These are phyloP conservation scores for Macroramphosus scolopax DNA, from an alignment of 2,797 vertebrate genomes.

Conservation along the genomic window DNA sequence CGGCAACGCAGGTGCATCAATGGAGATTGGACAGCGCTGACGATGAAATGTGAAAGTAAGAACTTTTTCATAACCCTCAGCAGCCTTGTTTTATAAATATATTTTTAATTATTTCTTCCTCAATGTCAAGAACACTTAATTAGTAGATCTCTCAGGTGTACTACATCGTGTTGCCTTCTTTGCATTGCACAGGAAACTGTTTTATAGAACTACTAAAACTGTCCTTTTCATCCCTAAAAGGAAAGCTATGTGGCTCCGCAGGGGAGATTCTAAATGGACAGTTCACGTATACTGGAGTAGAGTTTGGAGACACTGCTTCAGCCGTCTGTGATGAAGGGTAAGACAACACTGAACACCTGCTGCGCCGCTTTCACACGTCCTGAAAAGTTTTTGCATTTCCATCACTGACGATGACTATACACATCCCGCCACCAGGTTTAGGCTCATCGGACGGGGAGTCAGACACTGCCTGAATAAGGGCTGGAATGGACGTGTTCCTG, in stretches of 20 bases:
- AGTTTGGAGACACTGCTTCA: conserved; percentile 68
- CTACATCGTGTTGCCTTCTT: not conserved
- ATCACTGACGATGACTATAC: not conserved
- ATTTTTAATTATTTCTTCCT: too few relatives aligned
- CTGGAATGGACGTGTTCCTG: conserved; percentile 69
- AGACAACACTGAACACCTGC: too few relatives aligned
- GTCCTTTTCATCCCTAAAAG: conserved; percentile 30
- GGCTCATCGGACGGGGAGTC: conserved; percentile 50
- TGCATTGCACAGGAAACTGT: not conserved
- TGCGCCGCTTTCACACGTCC: too few relatives aligned
- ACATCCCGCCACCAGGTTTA: conserved; percentile 47
- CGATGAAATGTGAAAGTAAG: conserved; percentile 67
- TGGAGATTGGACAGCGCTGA: conserved; percentile 56
- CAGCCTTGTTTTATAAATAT: not conserved
- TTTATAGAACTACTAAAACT: not conserved
- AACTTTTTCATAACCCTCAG: not conserved
- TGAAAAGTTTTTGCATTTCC: not conserved
- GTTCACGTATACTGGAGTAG: conserved; percentile 61
- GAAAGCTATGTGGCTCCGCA: conserved; percentile 65
- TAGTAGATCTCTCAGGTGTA: too few relatives aligned
- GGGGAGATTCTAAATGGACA: conserved; percentile 65
- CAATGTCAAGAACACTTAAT: too few relatives aligned
- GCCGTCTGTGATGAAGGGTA: conserved; percentile 66
- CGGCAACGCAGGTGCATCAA: conserved; percentile 36
- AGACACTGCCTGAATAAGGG: conserved; percentile 59